These are phyloP conservation scores for Sinocyclocheilus rhinocerous DNA, from an alignment of 2,113 vertebrate species.

Conservation along the genomic window DNA sequence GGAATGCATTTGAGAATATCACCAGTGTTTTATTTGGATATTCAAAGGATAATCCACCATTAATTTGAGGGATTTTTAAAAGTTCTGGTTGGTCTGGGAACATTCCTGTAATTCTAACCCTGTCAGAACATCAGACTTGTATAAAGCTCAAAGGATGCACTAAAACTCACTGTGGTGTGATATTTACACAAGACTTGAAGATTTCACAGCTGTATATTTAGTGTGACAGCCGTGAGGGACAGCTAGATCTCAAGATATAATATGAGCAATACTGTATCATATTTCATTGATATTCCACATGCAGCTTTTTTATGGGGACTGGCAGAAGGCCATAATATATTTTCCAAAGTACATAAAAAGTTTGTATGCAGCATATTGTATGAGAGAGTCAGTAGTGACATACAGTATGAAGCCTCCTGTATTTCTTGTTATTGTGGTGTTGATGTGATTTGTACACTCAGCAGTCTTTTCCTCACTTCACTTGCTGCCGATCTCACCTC, in stretches of 20 bases:
- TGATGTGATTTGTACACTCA: slow-evolving; percentile 1
- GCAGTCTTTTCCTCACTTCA: not conserved
- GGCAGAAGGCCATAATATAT: not conserved
- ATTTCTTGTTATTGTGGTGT: not conserved
- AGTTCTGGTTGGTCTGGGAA: slow-evolving; percentile 28
- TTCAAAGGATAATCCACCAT: not conserved
- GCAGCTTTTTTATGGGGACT: not conserved
- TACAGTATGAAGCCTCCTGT: not conserved
- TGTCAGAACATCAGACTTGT: slow-evolving; percentile 24
- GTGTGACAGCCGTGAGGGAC: slow-evolving; percentile 32
- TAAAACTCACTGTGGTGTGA: slow-evolving; percentile 27
- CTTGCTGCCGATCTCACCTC: not conserved
- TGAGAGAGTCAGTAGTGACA: not conserved
- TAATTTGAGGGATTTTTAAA: slow-evolving; percentile 31
- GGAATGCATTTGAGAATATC: slow-evolving; percentile 3
- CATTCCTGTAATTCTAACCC: slow-evolving; percentile 31
- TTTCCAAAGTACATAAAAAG: not conserved
- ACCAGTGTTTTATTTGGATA: slow-evolving; percentile 17
- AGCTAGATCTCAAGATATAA: slow-evolving; percentile 12
- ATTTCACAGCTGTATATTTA: slow-evolving; percentile 48
- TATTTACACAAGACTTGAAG: slow-evolving; percentile 38
- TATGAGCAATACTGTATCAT: slow-evolving; percentile 8
- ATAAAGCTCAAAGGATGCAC: slow-evolving; percentile 44
- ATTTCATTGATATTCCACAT: slow-evolving; percentile 1
- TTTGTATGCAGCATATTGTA: not conserved